Conservation (phyloP, 2,797 vertebrate genomes). For the Acridotheres tristis region DNA sequence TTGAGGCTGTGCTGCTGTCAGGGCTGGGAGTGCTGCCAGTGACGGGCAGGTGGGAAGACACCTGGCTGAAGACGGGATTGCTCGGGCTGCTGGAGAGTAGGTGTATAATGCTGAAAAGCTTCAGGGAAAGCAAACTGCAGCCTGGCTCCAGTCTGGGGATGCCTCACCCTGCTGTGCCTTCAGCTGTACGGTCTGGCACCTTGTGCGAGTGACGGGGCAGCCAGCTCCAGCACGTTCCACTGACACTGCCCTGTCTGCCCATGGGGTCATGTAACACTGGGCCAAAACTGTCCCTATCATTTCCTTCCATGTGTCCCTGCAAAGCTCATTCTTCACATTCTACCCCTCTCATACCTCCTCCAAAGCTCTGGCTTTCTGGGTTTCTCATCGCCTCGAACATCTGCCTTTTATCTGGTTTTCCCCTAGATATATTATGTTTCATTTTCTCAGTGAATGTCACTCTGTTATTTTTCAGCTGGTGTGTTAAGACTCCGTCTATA, state of each 20-base stretch:
- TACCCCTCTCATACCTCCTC: rapidly evolving
- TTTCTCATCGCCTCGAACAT: background rate
- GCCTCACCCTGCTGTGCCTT: background rate
- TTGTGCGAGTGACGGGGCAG: rapidly evolving
- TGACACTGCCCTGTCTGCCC: background rate
- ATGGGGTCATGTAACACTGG: rapidly evolving
- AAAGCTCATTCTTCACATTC: background rate
- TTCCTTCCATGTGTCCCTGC: background rate
- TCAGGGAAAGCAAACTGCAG: background rate
- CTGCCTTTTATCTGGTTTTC: background rate
- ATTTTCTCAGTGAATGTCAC: slow-evolving; percentile 14
- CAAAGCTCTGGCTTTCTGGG: background rate
- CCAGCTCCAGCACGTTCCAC: rapidly evolving
- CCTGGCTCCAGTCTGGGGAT: background rate
- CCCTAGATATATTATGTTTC: background rate
- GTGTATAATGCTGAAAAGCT: background rate
- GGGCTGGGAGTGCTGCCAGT: background rate
- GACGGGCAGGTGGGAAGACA: background rate
- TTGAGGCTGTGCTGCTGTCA: background rate
- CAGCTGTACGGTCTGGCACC: background rate
- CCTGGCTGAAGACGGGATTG: background rate
- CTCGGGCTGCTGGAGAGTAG: background rate
- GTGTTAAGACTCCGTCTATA: background rate
- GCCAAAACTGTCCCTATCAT: background rate
- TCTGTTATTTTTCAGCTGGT: slow-evolving; percentile 1